A percentile compares a stretch with the other conserved stretches of the same genome.
Conservation (phyloP, 1,140 invertebrate genomes). For the Apis florea region DNA sequence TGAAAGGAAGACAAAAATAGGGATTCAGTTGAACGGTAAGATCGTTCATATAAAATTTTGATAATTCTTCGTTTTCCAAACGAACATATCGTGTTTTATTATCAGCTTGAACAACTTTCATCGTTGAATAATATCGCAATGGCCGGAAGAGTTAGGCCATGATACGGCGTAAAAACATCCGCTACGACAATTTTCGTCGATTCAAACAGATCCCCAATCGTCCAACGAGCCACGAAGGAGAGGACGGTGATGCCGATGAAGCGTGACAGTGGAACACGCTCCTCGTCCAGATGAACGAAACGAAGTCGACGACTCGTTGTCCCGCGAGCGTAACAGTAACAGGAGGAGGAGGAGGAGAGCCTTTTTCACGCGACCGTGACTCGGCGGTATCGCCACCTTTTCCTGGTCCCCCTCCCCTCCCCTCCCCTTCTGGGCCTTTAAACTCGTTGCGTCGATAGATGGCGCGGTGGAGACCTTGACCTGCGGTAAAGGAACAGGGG, state of each 20-base stretch:
- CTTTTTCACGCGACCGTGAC: constrained; percentile 46
- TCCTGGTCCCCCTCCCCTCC: too few relatives aligned
- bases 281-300: neutral
- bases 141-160: too few relatives aligned
- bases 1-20: too few relatives aligned
- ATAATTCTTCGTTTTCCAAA: too few relatives aligned
- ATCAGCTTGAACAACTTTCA: too few relatives aligned
- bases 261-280: neutral
- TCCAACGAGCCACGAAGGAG: neutral
- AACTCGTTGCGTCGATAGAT: constrained; percentile 49
- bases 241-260: neutral
- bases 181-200: too few relatives aligned
- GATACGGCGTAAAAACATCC: too few relatives aligned
- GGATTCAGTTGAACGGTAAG: too few relatives aligned
- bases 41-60: too few relatives aligned
- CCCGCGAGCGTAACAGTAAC: constrained; percentile 10
- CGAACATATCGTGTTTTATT: too few relatives aligned
- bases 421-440: constrained; percentile 43
- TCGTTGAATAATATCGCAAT: too few relatives aligned
- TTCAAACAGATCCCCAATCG: too few relatives aligned
- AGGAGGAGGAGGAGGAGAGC: neutral
- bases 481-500: constrained; percentile 49
- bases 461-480: constrained; percentile 50
- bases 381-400: constrained; percentile 18
- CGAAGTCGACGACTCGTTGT: neutral